Percentiles rank a stretch among this genome's conserved stretches.
phyloP scores from a whole-genome alignment of 2,888 invertebrate genomes.

The Sminthurinus aureus region DNA sequence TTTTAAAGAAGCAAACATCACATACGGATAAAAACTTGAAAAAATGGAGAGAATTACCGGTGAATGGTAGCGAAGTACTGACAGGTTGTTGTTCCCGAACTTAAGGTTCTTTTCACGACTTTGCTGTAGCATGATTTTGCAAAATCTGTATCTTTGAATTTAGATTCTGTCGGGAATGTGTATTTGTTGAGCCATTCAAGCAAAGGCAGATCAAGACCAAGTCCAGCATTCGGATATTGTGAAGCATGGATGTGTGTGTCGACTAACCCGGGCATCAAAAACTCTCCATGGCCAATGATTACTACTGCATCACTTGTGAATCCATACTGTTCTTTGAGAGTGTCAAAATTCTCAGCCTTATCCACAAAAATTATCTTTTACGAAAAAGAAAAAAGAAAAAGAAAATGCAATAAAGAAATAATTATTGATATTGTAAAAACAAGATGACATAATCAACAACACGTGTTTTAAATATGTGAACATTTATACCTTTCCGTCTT shows the following conservation, averaged over 20 bases:
- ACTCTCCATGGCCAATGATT: conserved; percentile 63
- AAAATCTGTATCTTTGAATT: conserved; percentile 74
- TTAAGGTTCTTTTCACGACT: conserved; percentile 80
- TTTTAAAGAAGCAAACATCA: no score
- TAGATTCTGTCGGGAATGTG: conserved; percentile 83
- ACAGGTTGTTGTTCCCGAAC: conserved; percentile 86
- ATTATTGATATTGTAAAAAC: no score
- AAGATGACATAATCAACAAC: no score
- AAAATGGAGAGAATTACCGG: conserved; percentile 43
- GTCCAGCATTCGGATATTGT: conserved; percentile 85
- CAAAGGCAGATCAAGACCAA: conserved; percentile 80
- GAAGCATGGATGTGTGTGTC: conserved; percentile 92
- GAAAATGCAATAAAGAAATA: background rate
- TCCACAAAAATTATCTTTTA: conserved; percentile 65
- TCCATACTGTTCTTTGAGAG: conserved; percentile 61
- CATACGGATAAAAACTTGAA: no score
- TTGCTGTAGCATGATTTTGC: conserved; percentile 75
- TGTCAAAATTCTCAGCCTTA: conserved; percentile 60
- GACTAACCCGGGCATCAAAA: conserved; percentile 86
- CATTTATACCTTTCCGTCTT: conserved; percentile 69
- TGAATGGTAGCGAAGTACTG: conserved; percentile 87
- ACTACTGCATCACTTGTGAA: conserved; percentile 55
- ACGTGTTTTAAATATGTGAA: no score
- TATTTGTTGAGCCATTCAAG: conserved; percentile 86
- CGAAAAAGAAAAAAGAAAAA: background rate